These are phyloP conservation scores for Corbicula japonica DNA, from an alignment of 2,888 invertebrate species.

Conservation along the genomic window DNA sequence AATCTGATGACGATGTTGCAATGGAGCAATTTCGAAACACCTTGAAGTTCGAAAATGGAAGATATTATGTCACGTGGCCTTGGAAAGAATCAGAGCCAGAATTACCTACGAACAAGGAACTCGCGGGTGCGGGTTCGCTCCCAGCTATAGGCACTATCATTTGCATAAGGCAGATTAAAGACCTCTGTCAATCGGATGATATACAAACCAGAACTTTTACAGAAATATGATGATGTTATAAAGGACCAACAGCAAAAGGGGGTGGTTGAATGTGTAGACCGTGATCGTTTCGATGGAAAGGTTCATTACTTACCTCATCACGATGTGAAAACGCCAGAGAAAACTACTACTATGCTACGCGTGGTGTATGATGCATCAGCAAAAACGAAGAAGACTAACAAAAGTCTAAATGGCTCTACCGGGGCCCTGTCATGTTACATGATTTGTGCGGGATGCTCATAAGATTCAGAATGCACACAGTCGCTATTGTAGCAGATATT, in stretches of 20 bases:
- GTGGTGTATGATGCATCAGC: too few relatives aligned
- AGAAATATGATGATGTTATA: conserved; percentile 20
- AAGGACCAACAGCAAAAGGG: conserved; percentile 25
- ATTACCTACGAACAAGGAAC: conserved; percentile 25
- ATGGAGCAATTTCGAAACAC: conserved; percentile 22
- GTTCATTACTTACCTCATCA: conserved; percentile 33
- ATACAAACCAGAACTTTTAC: conserved; percentile 9
- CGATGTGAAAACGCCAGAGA: conserved; percentile 18
- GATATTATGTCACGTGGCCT: conserved; percentile 23
- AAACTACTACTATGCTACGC: too few relatives aligned
- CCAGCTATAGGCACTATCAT: too few relatives aligned
- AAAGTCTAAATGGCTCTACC: too few relatives aligned
- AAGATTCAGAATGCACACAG: too few relatives aligned
- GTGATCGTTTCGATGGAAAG: not conserved
- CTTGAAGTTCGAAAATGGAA: too few relatives aligned
- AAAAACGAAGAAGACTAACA: too few relatives aligned
- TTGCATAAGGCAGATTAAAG: conserved; percentile 16
- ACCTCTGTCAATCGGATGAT: conserved; percentile 7
- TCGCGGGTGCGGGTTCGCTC: too few relatives aligned
- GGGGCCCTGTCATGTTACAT: too few relatives aligned
- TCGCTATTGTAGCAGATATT: too few relatives aligned
- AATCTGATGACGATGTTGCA: conserved; percentile 14
- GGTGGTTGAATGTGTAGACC: conserved; percentile 14
- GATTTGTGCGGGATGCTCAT: too few relatives aligned
- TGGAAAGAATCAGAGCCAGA: conserved; percentile 30